A percentile compares a stretch with the other conserved stretches of the same genome.
phyloP scores from a whole-genome alignment of 2,888 invertebrate genomes.

The Machimus rusticus region DNA sequence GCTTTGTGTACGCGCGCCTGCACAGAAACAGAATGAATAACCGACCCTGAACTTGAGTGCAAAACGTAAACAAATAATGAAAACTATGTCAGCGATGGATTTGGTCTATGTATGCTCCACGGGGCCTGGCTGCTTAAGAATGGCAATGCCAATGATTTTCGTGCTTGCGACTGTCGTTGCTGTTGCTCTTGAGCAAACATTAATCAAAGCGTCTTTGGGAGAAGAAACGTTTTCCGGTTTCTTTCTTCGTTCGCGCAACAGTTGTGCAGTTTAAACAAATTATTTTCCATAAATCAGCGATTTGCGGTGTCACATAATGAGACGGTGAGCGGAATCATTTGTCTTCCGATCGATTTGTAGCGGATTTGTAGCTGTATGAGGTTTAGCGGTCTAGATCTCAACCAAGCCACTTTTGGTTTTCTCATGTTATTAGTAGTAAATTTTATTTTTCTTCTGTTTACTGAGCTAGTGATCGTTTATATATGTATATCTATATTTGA shows the following conservation, averaged over 20 bases:
- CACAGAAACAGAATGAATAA: constrained; percentile 49
- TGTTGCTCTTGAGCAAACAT: not conserved
- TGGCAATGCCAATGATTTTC: constrained; percentile 26
- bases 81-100: constrained; percentile 49
- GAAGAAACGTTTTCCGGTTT: not conserved
- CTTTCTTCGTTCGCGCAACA: not conserved
- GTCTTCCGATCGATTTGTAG: not conserved
- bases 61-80: constrained; percentile 50
- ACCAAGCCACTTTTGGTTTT: not conserved
- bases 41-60: constrained; percentile 51
- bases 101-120: not conserved
- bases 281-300: not conserved
- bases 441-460: not conserved
- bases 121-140: not conserved
- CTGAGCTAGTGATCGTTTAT: too few relatives aligned
- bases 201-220: constrained; percentile 11
- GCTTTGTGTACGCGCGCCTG: constrained; percentile 21
- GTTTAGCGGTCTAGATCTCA: not conserved
- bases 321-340: not conserved
- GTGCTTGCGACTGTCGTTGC: not conserved
- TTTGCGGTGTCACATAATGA: not conserved
- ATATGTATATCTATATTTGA: too few relatives aligned
- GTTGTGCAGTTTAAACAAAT: not conserved
- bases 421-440: not conserved
- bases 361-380: not conserved